phyloP scores from a whole-genome alignment of 1,140 invertebrate genomes.

The Brachionus asplanchnoidis region DNA sequence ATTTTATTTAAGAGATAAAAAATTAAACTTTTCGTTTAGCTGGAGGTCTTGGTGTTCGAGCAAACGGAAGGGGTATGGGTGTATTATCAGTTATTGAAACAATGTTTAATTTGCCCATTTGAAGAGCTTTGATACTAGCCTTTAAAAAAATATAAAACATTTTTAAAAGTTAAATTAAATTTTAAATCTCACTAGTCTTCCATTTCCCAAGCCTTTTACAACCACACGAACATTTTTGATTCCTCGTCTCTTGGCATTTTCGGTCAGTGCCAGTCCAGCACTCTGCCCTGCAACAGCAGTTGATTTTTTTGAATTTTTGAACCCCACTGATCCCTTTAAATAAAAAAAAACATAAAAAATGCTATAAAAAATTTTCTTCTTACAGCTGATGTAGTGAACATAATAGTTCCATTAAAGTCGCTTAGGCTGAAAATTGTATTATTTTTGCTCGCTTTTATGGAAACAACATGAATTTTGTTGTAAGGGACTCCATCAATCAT shows the following conservation, averaged over 20 bases:
- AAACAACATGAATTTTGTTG: slow-evolving; percentile 27
- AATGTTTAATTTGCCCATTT: slow-evolving; percentile 37
- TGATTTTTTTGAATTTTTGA: slow-evolving; percentile 42
- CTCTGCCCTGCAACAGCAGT: slow-evolving; percentile 36
- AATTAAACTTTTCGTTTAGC: slow-evolving; percentile 36
- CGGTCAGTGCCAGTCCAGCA: slow-evolving; percentile 1
- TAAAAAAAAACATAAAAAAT: background rate
- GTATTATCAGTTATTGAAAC: slow-evolving; percentile 40
- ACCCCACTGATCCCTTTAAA: slow-evolving; percentile 17
- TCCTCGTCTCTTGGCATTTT: slow-evolving; percentile 19
- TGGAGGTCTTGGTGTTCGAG: slow-evolving; percentile 17
- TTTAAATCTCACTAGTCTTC: background rate
- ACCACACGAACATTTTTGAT: slow-evolving; percentile 20
- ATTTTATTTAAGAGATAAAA: background rate
- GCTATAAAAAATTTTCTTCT: background rate
- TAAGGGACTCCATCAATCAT: slow-evolving; percentile 16
- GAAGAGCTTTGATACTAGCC: slow-evolving; percentile 28
- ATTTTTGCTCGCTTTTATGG: slow-evolving; percentile 37
- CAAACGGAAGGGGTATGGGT: slow-evolving; percentile 15
- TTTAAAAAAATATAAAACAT: background rate
- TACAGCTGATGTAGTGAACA: slow-evolving; percentile 26
- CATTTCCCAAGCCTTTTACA: slow-evolving; percentile 35
- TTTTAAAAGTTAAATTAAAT: background rate
- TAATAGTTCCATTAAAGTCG: slow-evolving; percentile 8
- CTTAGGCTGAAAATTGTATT: slow-evolving; percentile 33